phyloP scores from a whole-genome alignment of 2,797 vertebrate genomes.

The Muraenolepis orangiensis region DNA sequence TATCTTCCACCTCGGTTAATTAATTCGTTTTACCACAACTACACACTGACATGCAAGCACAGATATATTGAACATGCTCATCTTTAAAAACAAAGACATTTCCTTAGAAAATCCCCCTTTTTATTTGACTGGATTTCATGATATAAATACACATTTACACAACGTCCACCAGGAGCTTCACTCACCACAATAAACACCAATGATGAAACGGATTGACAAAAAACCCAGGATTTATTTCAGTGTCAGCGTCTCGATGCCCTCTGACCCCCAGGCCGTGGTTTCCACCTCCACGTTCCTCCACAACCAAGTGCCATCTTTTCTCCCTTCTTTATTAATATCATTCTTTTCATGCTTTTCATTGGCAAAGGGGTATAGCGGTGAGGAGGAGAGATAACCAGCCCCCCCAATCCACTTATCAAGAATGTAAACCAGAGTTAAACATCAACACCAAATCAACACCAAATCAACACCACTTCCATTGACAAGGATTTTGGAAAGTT shows the following conservation, averaged over 20 bases:
- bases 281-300: background rate
- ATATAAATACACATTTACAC: conserved; percentile 64
- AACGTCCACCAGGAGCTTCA: conserved; percentile 46
- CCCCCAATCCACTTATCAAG: background rate
- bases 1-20: no score
- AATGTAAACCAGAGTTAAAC: conserved; percentile 28
- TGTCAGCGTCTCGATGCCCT: background rate
- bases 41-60: background rate
- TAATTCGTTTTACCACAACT: no score
- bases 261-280: background rate
- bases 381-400: background rate
- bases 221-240: background rate
- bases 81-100: conserved; percentile 46
- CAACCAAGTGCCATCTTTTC: background rate
- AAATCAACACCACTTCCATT: conserved; percentile 31
- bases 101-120: conserved; percentile 61
- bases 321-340: background rate
- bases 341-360: background rate
- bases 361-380: background rate
- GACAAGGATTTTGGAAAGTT: conserved; percentile 25
- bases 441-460: conserved; percentile 45
- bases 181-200: conserved; percentile 21
- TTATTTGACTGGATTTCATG: conserved; percentile 61
- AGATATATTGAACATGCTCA: conserved; percentile 8
- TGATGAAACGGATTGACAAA: background rate